Percentiles rank a stretch among this genome's conserved stretches.
Evolutionary conservation across 2,888 invertebrate genomes (phyloP).

Genomic region (Amiota minor): DNA sequence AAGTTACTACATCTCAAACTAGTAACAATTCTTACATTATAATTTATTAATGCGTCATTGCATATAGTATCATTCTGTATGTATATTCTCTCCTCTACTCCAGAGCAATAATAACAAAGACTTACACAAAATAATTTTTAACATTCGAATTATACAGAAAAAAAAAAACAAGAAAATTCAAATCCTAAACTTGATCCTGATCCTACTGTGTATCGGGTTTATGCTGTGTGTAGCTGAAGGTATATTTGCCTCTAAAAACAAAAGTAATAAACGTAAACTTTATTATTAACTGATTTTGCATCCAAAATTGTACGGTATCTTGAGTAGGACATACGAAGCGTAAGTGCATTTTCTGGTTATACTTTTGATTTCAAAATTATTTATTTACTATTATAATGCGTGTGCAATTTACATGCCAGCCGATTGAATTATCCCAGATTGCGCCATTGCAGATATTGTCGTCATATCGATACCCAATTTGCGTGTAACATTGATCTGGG

Average conservation of each 20-base stretch:
- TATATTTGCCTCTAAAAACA: neutral
- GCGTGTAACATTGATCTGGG: slow-evolving; percentile 87
- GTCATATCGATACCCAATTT: slow-evolving; percentile 80
- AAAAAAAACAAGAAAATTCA: too few species aligned
- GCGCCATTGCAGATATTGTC: slow-evolving; percentile 67
- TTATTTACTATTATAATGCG: neutral
- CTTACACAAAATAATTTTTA: slow-evolving; percentile 8
- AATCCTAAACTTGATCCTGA: neutral
- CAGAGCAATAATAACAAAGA: neutral
- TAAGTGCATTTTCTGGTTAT: slow-evolving; percentile 13
- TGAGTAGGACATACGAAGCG: neutral
- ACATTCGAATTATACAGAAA: neutral
- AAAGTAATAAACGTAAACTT: neutral
- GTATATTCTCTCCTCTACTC: too few species aligned
- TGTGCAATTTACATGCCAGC: slow-evolving; percentile 40
- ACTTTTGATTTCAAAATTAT: neutral
- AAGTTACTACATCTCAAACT: slow-evolving; percentile 21
- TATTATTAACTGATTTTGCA: neutral
- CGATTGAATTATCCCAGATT: slow-evolving; percentile 51
- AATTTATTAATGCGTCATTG: neutral
- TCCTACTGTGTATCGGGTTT: neutral
- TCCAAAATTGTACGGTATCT: too few species aligned
- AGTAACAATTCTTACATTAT: slow-evolving; percentile 25
- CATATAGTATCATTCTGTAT: too few species aligned
- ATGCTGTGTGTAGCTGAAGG: neutral